These are phyloP conservation scores for Diachrysia chrysitis DNA, from an alignment of 2,888 invertebrate genomes.

Conservation along the genomic window DNA sequence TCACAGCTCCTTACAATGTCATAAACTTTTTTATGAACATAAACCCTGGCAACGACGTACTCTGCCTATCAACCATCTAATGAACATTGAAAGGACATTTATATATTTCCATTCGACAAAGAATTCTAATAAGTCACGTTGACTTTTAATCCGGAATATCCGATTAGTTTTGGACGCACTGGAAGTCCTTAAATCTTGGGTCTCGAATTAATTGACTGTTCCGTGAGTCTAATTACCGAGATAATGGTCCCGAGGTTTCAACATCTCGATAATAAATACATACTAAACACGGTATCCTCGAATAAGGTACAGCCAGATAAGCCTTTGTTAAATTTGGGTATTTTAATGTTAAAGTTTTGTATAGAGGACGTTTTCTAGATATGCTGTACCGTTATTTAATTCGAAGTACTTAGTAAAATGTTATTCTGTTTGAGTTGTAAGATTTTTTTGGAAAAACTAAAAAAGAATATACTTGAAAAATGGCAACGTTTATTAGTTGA, in stretches of 20 bases:
- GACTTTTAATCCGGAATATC: slow-evolving; percentile 62
- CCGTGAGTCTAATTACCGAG: slow-evolving; percentile 60
- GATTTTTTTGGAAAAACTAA: not conserved
- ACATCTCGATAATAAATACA: slow-evolving; percentile 53
- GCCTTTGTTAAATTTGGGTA: slow-evolving; percentile 23
- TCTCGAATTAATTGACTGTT: slow-evolving; percentile 62
- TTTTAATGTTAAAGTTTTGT: slow-evolving; percentile 37
- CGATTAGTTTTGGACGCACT: slow-evolving; percentile 62
- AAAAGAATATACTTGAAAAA: no score
- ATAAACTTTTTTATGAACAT: slow-evolving; percentile 40
- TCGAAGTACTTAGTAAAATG: not conserved
- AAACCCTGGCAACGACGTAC: slow-evolving; percentile 23
- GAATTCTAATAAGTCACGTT: slow-evolving; percentile 62
- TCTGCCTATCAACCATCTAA: slow-evolving; percentile 40
- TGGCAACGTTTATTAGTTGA: no score
- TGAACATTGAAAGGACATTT: slow-evolving; percentile 55
- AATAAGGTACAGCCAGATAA: slow-evolving; percentile 34
- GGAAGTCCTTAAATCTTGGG: slow-evolving; percentile 59
- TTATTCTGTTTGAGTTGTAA: not conserved
- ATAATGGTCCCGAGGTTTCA: slow-evolving; percentile 54
- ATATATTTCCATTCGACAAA: slow-evolving; percentile 53
- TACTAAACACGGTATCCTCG: slow-evolving; percentile 33
- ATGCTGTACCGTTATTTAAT: slow-evolving; percentile 11
- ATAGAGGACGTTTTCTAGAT: slow-evolving; percentile 12
- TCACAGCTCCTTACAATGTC: slow-evolving; percentile 13